These are phyloP conservation scores for Myotis yumanensis DNA, from an alignment of 2,113 vertebrate species.

Conservation along the genomic window DNA sequence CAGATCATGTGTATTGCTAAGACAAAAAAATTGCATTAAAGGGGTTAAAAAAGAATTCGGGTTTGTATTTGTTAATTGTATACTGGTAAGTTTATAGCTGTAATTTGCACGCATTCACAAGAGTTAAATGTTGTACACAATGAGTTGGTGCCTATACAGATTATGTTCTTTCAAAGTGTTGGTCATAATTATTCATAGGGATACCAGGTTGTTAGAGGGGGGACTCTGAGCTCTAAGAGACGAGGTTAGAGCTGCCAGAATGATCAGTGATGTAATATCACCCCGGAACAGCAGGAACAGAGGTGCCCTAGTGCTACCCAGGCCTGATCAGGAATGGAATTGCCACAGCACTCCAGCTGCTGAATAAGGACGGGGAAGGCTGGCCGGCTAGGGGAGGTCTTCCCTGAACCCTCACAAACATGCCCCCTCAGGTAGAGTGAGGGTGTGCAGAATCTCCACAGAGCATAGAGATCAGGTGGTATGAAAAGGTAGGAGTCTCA, in stretches of 20 bases:
- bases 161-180: conserved; percentile 20
- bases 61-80: conserved; percentile 42
- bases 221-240: not conserved
- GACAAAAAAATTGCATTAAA: conserved; percentile 34
- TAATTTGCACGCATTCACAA: conserved; percentile 32
- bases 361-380: not conserved
- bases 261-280: not conserved
- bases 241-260: not conserved
- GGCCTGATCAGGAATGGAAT: not conserved
- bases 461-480: not conserved
- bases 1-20: conserved; percentile 1
- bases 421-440: not conserved
- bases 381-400: not conserved
- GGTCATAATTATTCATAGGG: not conserved
- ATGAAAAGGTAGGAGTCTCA: not conserved
- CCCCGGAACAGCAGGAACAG: not conserved
- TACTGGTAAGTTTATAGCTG: conserved; percentile 7
- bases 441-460: not conserved
- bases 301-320: not conserved
- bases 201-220: not conserved
- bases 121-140: not conserved
- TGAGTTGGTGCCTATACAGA: conserved; percentile 18
- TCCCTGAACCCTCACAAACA: not conserved
- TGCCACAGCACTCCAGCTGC: not conserved
- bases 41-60: conserved; percentile 31